Conservation (phyloP, 2,797 vertebrate genomes). For the Halcyon leucocephala region DNA sequence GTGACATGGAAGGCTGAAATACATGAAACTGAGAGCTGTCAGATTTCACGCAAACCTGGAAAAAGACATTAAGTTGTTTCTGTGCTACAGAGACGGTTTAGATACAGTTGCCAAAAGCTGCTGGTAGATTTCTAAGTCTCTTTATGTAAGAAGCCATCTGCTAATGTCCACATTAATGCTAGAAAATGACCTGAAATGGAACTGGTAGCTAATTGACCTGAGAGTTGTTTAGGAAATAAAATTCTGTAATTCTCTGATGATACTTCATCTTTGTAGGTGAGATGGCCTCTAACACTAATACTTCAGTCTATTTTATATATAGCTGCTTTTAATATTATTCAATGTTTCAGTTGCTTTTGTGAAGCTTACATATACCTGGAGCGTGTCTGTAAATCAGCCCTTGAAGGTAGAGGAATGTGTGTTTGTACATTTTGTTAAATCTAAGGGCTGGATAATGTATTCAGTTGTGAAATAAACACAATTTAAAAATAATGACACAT, state of each 20-base stretch:
- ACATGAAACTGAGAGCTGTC: neutral
- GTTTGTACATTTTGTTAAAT: neutral
- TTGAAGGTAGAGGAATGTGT: neutral
- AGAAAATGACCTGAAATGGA: neutral
- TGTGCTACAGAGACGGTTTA: neutral
- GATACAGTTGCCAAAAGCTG: neutral
- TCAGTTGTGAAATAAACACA: neutral
- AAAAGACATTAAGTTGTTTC: neutral
- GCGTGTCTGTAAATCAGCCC: neutral
- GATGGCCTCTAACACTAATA: neutral
- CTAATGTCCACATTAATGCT: neutral
- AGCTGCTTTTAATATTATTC: neutral
- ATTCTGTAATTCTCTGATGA: neutral
- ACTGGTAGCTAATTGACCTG: neutral
- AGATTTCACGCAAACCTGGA: neutral
- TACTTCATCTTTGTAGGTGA: neutral
- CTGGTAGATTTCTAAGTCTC: neutral
- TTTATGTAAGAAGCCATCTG: neutral
- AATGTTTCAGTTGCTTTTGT: neutral
- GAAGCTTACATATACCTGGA: neutral
- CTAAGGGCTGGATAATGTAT: neutral
- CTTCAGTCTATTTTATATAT: neutral
- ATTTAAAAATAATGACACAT: neutral
- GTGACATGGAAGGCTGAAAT: neutral
- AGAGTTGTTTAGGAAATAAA: neutral